Percentiles rank a stretch among this genome's conserved stretches.
These are phyloP conservation scores for Hymenochirus boettgeri DNA, from an alignment of 2,113 vertebrate species.

Conservation along the genomic window DNA sequence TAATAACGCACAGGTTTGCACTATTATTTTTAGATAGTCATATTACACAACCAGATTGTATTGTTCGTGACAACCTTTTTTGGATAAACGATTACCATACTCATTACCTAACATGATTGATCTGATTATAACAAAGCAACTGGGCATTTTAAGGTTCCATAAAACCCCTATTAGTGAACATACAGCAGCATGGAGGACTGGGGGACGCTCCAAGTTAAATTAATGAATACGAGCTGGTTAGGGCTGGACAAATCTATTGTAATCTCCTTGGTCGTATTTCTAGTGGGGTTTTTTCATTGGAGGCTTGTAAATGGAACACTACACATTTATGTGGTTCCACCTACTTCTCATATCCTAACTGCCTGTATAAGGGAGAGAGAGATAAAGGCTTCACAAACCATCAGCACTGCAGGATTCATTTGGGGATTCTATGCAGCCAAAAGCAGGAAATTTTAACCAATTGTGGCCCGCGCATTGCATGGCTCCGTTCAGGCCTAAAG, in stretches of 20 bases:
- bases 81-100: too few relatives aligned
- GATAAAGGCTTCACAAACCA: slow-evolving; percentile 29
- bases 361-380: slow-evolving; percentile 44
- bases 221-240: too few relatives aligned
- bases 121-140: too few relatives aligned
- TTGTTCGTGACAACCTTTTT: too few relatives aligned
- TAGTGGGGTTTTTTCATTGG: slow-evolving; percentile 20
- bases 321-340: slow-evolving; percentile 52
- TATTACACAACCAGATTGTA: too few relatives aligned
- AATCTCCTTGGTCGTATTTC: slow-evolving; percentile 2
- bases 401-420: not conserved
- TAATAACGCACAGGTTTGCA: too few relatives aligned
- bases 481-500: not conserved
- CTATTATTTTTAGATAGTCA: too few relatives aligned
- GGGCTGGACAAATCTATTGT: not conserved
- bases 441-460: slow-evolving; percentile 15
- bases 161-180: too few relatives aligned
- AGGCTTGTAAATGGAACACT: slow-evolving; percentile 51
- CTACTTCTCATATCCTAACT: slow-evolving; percentile 42
- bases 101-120: too few relatives aligned
- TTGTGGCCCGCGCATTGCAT: not conserved
- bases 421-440: slow-evolving; percentile 29
- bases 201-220: too few relatives aligned
- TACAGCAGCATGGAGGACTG: too few relatives aligned
- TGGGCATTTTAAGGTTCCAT: too few relatives aligned